phyloP scores from a whole-genome alignment of 2,113 vertebrate species.

The Lathamus discolor region DNA sequence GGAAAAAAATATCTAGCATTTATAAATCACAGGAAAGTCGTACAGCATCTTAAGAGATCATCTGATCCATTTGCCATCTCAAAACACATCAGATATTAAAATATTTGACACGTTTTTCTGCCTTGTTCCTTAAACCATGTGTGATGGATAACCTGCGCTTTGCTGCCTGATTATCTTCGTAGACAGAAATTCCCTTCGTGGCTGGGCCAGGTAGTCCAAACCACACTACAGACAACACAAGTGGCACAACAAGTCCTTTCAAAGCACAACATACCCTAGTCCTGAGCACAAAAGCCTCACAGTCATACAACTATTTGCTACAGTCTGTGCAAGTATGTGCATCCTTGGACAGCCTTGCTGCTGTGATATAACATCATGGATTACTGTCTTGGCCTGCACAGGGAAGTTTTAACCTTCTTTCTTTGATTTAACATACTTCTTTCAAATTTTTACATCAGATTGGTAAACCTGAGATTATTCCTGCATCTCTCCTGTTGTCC shows the following conservation, averaged over 20 bases:
- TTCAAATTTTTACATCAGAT: background rate
- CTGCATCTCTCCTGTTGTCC: background rate
- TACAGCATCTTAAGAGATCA: background rate
- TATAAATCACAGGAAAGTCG: background rate
- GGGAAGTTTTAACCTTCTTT: background rate
- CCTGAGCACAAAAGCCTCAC: background rate
- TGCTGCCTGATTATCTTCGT: background rate
- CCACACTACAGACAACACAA: background rate
- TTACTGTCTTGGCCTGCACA: background rate
- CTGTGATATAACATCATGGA: background rate
- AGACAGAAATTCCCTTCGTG: background rate
- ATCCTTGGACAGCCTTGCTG: background rate
- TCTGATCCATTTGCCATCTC: background rate
- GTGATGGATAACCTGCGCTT: background rate
- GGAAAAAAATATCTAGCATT: background rate
- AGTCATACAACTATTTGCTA: fast-evolving
- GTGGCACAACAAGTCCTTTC: background rate
- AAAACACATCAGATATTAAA: background rate
- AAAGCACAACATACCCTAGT: background rate
- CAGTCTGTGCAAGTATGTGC: fast-evolving
- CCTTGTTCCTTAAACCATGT: background rate
- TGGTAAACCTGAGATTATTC: background rate
- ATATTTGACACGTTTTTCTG: background rate
- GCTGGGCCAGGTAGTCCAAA: background rate
- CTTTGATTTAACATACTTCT: background rate